phyloP scores from a whole-genome alignment of 53 echinoderm and acorn worm genomes.

The Arbacia lixula region DNA sequence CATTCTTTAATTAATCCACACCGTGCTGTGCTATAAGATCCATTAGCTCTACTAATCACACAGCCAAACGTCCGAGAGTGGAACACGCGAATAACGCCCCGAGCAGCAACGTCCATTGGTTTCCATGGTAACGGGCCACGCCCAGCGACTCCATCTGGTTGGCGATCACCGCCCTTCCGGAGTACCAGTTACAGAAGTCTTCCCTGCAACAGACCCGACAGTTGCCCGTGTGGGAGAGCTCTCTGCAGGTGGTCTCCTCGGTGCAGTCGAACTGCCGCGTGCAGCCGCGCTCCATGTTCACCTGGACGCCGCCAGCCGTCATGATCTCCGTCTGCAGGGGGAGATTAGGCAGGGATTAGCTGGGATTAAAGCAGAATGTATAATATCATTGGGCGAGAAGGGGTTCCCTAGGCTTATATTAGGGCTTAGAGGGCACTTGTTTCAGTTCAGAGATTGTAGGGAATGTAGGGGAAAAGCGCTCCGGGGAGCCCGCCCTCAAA shows the following conservation, averaged over 20 bases:
- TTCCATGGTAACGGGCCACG: slow-evolving; percentile 1
- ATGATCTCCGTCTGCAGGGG: slow-evolving; percentile 48
- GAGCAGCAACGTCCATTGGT: neutral
- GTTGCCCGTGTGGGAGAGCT: slow-evolving; percentile 63
- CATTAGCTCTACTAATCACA: no score
- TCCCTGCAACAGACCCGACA: slow-evolving; percentile 59
- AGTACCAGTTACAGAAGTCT: slow-evolving; percentile 55
- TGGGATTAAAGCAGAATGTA: neutral
- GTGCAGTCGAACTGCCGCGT: slow-evolving; percentile 63
- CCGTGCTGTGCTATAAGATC: no score
- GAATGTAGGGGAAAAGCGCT: no score
- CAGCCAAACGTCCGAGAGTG: neutral
- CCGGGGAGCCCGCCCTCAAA: no score
- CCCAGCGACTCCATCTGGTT: slow-evolving; percentile 22
- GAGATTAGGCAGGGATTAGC: neutral
- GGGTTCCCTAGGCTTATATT: no score
- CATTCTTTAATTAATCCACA: no score
- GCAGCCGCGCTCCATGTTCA: slow-evolving; percentile 58
- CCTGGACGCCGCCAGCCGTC: slow-evolving; percentile 45
- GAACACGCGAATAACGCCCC: neutral
- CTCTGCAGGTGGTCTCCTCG: slow-evolving; percentile 64
- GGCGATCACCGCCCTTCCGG: neutral
- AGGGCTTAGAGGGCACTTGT: no score
- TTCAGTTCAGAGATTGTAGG: no score
- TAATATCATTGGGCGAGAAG: no score